Evolutionary conservation across 1,140 invertebrate genomes (phyloP).

Genomic region (Arion vulgaris): DNA sequence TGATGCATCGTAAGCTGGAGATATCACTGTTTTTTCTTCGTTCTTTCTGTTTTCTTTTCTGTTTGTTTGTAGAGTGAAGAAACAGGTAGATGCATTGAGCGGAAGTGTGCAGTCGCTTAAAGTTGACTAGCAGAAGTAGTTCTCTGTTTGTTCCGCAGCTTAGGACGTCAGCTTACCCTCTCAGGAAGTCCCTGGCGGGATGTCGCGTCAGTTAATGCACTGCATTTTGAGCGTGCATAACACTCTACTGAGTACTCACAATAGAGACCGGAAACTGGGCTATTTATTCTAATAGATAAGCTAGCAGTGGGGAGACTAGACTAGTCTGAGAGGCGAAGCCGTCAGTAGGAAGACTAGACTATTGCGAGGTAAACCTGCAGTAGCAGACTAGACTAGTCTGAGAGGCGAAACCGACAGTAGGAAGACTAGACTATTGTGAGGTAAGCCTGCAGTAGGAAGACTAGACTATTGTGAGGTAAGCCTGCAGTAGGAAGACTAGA

Average conservation of each 20-base stretch:
- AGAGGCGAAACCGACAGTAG: too few relatives aligned
- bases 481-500: too few relatives aligned
- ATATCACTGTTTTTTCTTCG: background rate
- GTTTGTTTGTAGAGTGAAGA: background rate
- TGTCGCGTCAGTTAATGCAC: background rate
- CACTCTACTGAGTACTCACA: background rate
- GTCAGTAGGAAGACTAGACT: too few relatives aligned
- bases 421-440: too few relatives aligned
- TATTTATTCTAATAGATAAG: background rate
- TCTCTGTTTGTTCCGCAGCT: background rate
- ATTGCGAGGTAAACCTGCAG: too few relatives aligned
- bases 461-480: too few relatives aligned
- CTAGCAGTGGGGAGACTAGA: too few relatives aligned
- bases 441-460: too few relatives aligned
- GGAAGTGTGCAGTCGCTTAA: slow-evolving; percentile 23
- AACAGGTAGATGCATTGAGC: background rate
- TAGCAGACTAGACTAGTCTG: too few relatives aligned
- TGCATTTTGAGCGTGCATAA: background rate
- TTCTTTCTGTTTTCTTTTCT: background rate
- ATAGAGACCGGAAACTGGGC: background rate
- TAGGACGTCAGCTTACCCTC: background rate
- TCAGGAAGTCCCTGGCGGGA: background rate
- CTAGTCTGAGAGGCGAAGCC: too few relatives aligned
- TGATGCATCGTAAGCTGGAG: background rate
- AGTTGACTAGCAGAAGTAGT: background rate